Percentiles rank a stretch among this genome's conserved stretches.
These are phyloP conservation scores for Rhagium mordax DNA, from an alignment of 2,888 invertebrate species.

Conservation along the genomic window DNA sequence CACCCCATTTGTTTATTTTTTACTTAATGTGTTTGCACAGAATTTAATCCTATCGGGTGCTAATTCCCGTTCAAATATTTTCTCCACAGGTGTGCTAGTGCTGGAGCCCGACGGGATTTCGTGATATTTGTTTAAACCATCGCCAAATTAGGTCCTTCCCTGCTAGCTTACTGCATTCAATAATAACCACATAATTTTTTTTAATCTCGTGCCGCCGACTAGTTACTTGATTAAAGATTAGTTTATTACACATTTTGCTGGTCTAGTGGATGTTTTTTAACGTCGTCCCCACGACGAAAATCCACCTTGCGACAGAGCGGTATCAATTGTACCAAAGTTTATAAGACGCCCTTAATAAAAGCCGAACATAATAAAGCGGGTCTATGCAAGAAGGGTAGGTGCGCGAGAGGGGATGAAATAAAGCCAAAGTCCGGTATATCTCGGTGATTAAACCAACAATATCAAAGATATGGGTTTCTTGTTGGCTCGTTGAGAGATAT, in stretches of 20 bases:
- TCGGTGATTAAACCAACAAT: slow-evolving; percentile 65
- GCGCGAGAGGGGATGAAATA: slow-evolving; percentile 50
- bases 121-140: too few relatives aligned
- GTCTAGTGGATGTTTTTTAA: neutral
- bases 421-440: slow-evolving; percentile 61
- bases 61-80: slow-evolving; percentile 42
- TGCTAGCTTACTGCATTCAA: too few relatives aligned
- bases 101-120: too few relatives aligned
- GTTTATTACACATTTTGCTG: neutral
- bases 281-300: too few relatives aligned
- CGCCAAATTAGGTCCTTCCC: too few relatives aligned
- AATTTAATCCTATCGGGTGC: slow-evolving; percentile 42
- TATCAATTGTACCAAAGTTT: slow-evolving; percentile 54
- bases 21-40: slow-evolving; percentile 50
- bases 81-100: neutral
- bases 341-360: slow-evolving; percentile 52
- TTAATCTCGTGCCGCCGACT: too few relatives aligned
- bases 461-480: slow-evolving; percentile 67
- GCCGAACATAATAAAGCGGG: slow-evolving; percentile 53
- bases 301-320: slow-evolving; percentile 31
- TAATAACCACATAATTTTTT: too few relatives aligned
- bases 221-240: too few relatives aligned
- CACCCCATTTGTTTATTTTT: slow-evolving; percentile 50
- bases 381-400: slow-evolving; percentile 27
- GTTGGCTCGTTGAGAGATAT: slow-evolving; percentile 61